Evolutionary conservation across 2,797 vertebrate genomes (phyloP).

Genomic region (Pseudochirops corinnae): DNA sequence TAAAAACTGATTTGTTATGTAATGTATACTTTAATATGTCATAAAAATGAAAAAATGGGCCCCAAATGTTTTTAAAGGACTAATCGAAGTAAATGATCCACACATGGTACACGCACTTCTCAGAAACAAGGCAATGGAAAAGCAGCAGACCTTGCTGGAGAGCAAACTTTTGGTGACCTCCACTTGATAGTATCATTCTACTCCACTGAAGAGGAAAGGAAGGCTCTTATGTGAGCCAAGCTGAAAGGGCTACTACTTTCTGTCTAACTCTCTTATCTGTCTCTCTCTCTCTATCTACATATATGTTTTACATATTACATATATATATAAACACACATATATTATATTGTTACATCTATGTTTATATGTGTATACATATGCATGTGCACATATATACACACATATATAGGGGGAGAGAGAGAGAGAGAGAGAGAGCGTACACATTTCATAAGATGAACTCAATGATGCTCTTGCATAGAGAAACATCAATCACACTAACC

Average conservation of each 20-base stretch:
- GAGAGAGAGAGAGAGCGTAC: neutral
- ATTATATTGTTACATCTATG: too few relatives aligned
- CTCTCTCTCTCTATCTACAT: neutral
- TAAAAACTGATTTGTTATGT: slow-evolving; percentile 58
- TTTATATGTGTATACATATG: neutral
- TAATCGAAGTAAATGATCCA: slow-evolving; percentile 66
- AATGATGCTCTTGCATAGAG: slow-evolving; percentile 52
- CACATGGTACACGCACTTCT: neutral
- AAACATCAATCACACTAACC: slow-evolving; percentile 73
- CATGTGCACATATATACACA: neutral
- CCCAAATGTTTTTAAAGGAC: slow-evolving; percentile 72
- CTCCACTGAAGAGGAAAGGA: slow-evolving; percentile 13
- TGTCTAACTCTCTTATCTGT: neutral
- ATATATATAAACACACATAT: too few relatives aligned
- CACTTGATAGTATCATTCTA: slow-evolving; percentile 52
- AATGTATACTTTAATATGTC: slow-evolving; percentile 47
- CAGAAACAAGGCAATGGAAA: slow-evolving; percentile 56
- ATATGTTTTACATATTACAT: neutral
- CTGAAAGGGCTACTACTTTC: neutral
- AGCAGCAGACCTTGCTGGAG: slow-evolving; percentile 21
- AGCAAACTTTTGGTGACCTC: slow-evolving; percentile 45
- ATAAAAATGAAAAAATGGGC: neutral
- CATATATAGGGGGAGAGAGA: neutral
- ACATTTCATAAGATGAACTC: slow-evolving; percentile 51
- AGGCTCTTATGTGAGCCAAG: neutral